phyloP scores from a whole-genome alignment of 1,140 invertebrate genomes.

The Homalodisca vitripennis region DNA sequence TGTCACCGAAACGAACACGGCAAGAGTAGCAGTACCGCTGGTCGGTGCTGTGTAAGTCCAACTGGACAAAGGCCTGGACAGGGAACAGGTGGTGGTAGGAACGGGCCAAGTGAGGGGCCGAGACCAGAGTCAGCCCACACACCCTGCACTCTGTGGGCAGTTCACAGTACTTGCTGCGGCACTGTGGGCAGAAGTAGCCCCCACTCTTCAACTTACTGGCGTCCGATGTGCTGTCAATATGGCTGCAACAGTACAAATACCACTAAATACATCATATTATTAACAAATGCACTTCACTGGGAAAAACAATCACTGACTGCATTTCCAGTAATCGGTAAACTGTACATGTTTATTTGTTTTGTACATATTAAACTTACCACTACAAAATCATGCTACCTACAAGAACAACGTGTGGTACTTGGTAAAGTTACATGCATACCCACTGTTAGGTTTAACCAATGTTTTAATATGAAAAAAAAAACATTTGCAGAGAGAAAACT shows the following conservation, averaged over 20 bases:
- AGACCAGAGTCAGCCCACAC: conserved; percentile 95
- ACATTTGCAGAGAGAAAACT: too few relatives aligned
- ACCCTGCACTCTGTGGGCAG: conserved; percentile 94
- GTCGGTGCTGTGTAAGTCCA: background rate
- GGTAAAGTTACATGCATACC: too few relatives aligned
- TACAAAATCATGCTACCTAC: too few relatives aligned
- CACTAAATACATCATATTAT: too few relatives aligned
- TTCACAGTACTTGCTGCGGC: conserved; percentile 96
- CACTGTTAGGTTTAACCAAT: too few relatives aligned
- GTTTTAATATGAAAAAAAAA: too few relatives aligned
- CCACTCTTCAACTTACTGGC: conserved; percentile 61
- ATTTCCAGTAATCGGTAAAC: too few relatives aligned
- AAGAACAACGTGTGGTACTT: too few relatives aligned
- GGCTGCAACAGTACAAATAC: conserved; percentile 68
- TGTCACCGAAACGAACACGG: conserved; percentile 21
- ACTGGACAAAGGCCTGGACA: conserved; percentile 79
- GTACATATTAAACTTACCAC: too few relatives aligned
- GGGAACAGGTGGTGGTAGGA: conserved; percentile 98
- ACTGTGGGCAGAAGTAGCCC: conserved; percentile 91
- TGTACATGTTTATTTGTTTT: too few relatives aligned
- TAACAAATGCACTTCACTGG: too few relatives aligned
- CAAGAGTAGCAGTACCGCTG: conserved; percentile 31
- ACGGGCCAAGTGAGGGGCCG: conserved; percentile 93
- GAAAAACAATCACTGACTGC: too few relatives aligned
- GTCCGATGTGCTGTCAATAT: conserved; percentile 71